phyloP scores from a whole-genome alignment of 2,888 invertebrate genomes.

The Ephialtes manifestator region DNA sequence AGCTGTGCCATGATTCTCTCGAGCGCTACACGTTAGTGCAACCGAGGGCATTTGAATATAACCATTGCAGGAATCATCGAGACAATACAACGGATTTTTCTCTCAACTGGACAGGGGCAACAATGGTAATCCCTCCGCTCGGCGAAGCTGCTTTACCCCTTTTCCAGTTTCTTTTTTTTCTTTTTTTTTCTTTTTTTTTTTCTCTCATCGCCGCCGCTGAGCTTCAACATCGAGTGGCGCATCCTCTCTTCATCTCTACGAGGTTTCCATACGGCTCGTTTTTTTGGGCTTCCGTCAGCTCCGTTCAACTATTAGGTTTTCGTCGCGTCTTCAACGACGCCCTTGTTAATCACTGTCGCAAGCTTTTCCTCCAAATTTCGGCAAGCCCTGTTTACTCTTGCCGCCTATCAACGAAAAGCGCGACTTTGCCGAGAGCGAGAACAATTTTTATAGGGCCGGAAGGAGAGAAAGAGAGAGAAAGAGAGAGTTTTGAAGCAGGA shows the following conservation, averaged over 20 bases:
- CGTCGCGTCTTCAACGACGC: constrained; percentile 42
- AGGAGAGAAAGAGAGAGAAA: neutral
- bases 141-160: constrained; percentile 73
- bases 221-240: constrained; percentile 35
- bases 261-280: constrained; percentile 1
- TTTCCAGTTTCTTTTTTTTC: constrained; percentile 75
- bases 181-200: constrained; percentile 70
- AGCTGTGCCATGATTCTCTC: constrained; percentile 7
- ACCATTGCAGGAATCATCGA: constrained; percentile 67
- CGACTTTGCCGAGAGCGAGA: constrained; percentile 23
- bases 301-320: constrained; percentile 1
- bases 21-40: constrained; percentile 42
- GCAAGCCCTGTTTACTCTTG: neutral
- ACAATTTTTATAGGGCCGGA: constrained; percentile 28
- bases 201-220: constrained; percentile 69
- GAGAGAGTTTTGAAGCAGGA: constrained; percentile 70
- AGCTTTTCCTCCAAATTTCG: constrained; percentile 67
- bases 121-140: constrained; percentile 53
- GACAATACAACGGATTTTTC: constrained; percentile 18
- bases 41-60: constrained; percentile 54
- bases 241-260: neutral
- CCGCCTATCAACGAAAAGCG: neutral
- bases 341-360: constrained; percentile 72
- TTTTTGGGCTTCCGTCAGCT: neutral
- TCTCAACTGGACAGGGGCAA: neutral